A percentile compares a stretch with the other conserved stretches of the same genome.
Conservation (phyloP, 2,888 invertebrate genomes). For the Lutraria lutraria region DNA sequence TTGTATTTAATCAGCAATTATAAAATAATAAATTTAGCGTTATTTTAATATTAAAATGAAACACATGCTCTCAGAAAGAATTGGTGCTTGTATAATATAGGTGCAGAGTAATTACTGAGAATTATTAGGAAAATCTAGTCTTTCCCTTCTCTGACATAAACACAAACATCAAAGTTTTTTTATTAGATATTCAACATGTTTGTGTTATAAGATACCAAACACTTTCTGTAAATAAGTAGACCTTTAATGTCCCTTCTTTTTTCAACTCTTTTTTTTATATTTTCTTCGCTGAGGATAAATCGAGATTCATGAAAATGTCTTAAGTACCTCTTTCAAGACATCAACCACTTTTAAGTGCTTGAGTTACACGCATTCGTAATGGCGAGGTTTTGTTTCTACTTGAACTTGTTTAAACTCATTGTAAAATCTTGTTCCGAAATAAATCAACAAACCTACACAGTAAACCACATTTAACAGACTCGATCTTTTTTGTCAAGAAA, state of each 20-base stretch:
- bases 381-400: not conserved
- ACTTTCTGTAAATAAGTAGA: not conserved
- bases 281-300: not conserved
- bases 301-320: slow-evolving; percentile 11
- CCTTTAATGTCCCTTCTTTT: not conserved
- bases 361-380: slow-evolving; percentile 5
- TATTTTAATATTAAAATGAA: not conserved
- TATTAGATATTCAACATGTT: not conserved
- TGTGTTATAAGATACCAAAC: not conserved
- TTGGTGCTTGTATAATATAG: not conserved
- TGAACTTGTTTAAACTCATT: slow-evolving; percentile 20
- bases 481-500: not conserved
- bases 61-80: not conserved
- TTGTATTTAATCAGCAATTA: not conserved
- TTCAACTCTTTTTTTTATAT: not conserved
- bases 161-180: not conserved
- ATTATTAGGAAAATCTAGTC: not conserved
- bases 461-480: slow-evolving; percentile 4
- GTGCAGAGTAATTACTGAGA: not conserved
- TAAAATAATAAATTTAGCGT: not conserved
- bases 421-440: slow-evolving; percentile 9
- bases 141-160: not conserved
- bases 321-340: not conserved
- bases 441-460: not conserved
- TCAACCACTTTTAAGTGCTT: not conserved